Conservation (phyloP, 2,888 invertebrate genomes). For the Yponomeuta sedellus region DNA sequence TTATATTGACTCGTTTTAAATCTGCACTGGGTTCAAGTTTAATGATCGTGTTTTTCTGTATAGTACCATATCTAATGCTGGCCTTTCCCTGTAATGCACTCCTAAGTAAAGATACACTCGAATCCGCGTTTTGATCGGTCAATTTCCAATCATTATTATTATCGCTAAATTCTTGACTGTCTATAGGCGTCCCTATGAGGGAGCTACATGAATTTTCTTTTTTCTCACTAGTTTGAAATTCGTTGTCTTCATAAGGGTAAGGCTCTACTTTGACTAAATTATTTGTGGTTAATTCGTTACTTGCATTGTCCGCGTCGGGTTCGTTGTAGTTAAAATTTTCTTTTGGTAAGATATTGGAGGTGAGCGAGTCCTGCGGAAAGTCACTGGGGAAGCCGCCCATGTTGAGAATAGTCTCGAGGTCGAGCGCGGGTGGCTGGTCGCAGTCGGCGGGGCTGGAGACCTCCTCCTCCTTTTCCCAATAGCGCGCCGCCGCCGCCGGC, state of each 20-base stretch:
- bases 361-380: constrained; percentile 74
- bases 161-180: constrained; percentile 76
- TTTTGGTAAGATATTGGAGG: constrained; percentile 77
- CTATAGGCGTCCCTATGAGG: constrained; percentile 72
- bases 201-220: constrained; percentile 62
- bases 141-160: constrained; percentile 91
- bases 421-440: constrained; percentile 79
- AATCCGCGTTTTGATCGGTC: constrained; percentile 82
- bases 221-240: constrained; percentile 57
- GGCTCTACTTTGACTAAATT: constrained; percentile 71
- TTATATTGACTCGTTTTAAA: constrained; percentile 59
- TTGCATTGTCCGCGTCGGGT: constrained; percentile 86
- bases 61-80: constrained; percentile 73
- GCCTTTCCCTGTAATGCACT: constrained; percentile 90
- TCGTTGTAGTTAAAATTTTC: constrained; percentile 87
- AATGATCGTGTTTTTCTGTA: constrained; percentile 69
- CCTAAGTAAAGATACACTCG: constrained; percentile 85
- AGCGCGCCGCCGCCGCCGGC: constrained; percentile 75
- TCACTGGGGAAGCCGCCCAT: constrained; percentile 79
- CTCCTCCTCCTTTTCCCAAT: constrained; percentile 81
- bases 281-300: constrained; percentile 80
- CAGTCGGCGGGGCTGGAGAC: constrained; percentile 78
- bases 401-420: constrained; percentile 87
- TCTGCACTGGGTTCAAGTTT: constrained; percentile 59
- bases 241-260: constrained; percentile 58